Conservation (phyloP, 2,888 invertebrate genomes). For the Seladonia tumulorum region DNA sequence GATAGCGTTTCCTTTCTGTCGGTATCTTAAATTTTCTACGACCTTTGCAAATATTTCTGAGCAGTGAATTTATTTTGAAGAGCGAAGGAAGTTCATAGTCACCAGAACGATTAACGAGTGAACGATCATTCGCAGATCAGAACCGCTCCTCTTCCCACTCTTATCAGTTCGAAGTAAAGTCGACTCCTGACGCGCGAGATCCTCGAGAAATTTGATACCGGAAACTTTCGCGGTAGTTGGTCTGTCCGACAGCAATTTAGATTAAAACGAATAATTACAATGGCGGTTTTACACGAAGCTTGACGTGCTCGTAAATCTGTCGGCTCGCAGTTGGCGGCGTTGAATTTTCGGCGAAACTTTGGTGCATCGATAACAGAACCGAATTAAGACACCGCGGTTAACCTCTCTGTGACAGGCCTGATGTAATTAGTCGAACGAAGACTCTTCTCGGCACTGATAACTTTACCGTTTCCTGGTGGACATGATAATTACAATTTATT, state of each 20-base stretch:
- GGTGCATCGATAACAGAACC: conserved; percentile 29
- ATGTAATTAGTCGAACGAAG: neutral
- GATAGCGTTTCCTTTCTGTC: no score
- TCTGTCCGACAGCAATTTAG: conserved; percentile 48
- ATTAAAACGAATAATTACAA: conserved; percentile 57
- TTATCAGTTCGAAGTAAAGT: conserved; percentile 17
- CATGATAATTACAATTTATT: neutral
- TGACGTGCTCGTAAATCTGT: conserved; percentile 51
- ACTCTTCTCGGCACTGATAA: neutral
- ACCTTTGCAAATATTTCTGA: no score
- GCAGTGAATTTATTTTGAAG: no score
- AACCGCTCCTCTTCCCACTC: neutral
- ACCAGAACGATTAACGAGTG: neutral
- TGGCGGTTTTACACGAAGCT: conserved; percentile 50
- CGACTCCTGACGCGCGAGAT: conserved; percentile 31
- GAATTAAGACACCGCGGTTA: conserved; percentile 37
- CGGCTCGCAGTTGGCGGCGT: conserved; percentile 19
- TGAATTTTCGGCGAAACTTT: conserved; percentile 31
- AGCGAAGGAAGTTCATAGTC: neutral
- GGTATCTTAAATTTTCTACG: neutral
- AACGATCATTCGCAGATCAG: neutral
- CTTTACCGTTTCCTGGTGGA: neutral
- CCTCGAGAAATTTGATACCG: conserved; percentile 51
- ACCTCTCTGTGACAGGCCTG: neutral
- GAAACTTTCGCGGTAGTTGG: conserved; percentile 36